A percentile compares a stretch with the other conserved stretches of the same genome.
Conservation (phyloP, 2,113 vertebrate genomes). For the Pterophyllum scalare region DNA sequence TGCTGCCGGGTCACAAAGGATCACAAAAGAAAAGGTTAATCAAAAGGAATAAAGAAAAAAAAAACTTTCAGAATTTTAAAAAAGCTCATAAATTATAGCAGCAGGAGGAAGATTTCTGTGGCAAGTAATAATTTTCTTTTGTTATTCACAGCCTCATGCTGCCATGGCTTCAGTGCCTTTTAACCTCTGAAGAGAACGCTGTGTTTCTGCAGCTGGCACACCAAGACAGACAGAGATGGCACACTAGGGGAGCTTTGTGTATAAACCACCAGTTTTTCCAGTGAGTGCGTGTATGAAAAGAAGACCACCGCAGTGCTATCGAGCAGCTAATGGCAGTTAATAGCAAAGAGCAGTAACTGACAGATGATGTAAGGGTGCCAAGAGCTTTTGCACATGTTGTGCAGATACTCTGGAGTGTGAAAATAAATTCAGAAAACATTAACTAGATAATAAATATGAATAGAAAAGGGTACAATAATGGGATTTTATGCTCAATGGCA, state of each 20-base stretch:
- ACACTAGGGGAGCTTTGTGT: conserved; percentile 44
- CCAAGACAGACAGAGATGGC: conserved; percentile 24
- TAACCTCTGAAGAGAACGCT: conserved; percentile 16
- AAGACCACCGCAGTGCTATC: conserved; percentile 51
- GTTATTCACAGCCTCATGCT: conserved; percentile 9
- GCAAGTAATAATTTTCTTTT: conserved; percentile 39
- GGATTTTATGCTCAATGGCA: background rate
- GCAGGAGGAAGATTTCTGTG: background rate
- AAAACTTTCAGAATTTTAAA: background rate
- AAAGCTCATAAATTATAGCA: conserved; percentile 23
- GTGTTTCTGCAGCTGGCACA: conserved; percentile 29
- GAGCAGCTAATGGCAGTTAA: conserved; percentile 45
- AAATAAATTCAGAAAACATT: background rate
- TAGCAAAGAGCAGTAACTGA: conserved; percentile 21
- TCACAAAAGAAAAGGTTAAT: conserved; percentile 45
- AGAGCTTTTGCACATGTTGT: conserved; percentile 20
- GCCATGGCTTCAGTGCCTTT: conserved; percentile 8
- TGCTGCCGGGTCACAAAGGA: conserved; percentile 77
- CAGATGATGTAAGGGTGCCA: conserved; percentile 30
- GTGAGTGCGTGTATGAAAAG: conserved; percentile 33
- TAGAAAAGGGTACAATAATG: background rate
- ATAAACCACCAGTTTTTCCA: conserved; percentile 39
- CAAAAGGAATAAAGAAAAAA: conserved; percentile 3
- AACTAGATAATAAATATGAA: background rate
- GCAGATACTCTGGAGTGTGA: background rate